Percentiles rank a stretch among this genome's conserved stretches.
phyloP scores from a whole-genome alignment of 2,113 vertebrate species.

The Erythrocercus mccallii region DNA sequence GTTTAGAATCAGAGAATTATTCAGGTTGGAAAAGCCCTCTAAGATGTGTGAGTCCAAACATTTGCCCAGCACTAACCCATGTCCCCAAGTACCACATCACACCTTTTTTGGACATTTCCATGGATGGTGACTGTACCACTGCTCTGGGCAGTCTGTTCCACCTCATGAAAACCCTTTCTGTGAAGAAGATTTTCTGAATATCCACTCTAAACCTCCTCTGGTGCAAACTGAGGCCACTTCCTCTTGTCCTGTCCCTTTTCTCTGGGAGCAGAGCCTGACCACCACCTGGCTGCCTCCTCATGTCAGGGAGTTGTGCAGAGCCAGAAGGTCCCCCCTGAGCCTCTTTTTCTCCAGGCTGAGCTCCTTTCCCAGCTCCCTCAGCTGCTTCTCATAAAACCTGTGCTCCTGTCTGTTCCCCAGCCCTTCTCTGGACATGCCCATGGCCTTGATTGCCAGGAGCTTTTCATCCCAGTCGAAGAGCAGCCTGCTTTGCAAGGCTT shows the following conservation, averaged over 20 bases:
- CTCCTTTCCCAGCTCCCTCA: neutral
- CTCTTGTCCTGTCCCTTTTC: neutral
- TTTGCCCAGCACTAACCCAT: neutral
- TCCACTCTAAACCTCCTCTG: neutral
- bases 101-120: neutral
- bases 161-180: neutral
- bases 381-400: neutral
- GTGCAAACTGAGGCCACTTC: neutral
- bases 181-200: neutral
- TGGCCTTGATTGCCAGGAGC: fast-evolving
- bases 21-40: neutral
- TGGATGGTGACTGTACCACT: neutral
- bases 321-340: neutral
- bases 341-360: neutral
- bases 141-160: neutral
- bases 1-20: neutral
- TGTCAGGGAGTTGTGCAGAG: neutral
- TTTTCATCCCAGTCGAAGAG: neutral
- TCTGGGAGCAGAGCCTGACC: fast-evolving
- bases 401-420: neutral
- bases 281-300: fast-evolving
- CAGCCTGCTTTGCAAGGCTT: neutral
- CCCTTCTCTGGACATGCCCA: neutral
- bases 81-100: neutral
- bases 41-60: neutral